A percentile compares a stretch with the other conserved stretches of the same genome.
phyloP scores from a whole-genome alignment of 2,113 vertebrate genomes.

The Pelvicachromis taeniatus region DNA sequence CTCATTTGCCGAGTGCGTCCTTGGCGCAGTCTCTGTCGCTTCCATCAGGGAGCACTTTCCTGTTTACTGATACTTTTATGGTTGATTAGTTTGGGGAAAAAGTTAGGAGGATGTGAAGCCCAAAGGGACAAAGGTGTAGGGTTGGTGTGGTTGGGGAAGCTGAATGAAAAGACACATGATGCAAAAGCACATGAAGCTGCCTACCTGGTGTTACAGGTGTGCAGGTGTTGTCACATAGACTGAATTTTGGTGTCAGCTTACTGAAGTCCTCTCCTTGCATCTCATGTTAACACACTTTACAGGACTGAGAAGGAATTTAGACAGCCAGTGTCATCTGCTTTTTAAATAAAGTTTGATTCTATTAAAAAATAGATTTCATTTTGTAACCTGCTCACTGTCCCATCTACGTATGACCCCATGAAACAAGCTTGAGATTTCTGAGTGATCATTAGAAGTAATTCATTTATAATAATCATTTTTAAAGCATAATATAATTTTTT shows the following conservation, averaged over 20 bases:
- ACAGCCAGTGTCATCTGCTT: neutral
- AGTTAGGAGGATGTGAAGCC: neutral
- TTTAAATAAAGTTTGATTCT: neutral
- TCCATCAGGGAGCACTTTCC: neutral
- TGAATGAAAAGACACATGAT: neutral
- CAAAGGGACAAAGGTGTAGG: neutral
- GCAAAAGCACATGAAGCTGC: neutral
- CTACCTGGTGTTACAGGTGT: neutral
- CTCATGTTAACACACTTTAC: neutral
- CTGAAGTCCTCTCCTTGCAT: neutral
- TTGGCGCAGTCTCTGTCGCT: neutral
- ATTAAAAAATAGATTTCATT: no score
- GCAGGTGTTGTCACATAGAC: neutral
- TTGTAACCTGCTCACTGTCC: neutral
- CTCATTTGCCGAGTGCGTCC: conserved; percentile 36
- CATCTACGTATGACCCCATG: neutral
- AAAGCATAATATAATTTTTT: no score
- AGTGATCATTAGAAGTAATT: neutral
- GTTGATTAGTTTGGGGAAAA: neutral
- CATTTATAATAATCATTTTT: no score
- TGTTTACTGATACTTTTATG: neutral
- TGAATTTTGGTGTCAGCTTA: neutral
- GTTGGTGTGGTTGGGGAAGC: neutral
- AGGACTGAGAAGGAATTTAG: neutral
- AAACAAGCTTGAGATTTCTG: neutral